Percentiles rank a stretch among this genome's conserved stretches.
Conservation (phyloP, 2,888 invertebrate genomes). For the Archips crataeganus region DNA sequence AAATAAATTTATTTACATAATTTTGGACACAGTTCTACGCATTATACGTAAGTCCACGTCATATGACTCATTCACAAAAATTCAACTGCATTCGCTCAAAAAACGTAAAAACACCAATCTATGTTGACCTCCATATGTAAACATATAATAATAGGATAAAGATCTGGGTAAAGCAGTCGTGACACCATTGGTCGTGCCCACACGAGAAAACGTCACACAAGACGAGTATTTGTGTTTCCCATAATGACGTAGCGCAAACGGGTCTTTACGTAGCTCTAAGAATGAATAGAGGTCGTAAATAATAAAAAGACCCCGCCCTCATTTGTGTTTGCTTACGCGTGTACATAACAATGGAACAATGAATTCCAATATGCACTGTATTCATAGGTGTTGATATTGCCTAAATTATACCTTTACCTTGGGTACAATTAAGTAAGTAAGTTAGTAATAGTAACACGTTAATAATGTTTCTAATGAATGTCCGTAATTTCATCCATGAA, state of each 20-base stretch:
- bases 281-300: slow-evolving; percentile 20
- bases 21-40: not conserved
- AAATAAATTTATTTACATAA: no score
- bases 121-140: not conserved
- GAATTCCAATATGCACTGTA: not conserved
- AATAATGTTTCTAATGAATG: no score
- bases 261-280: slow-evolving; percentile 23
- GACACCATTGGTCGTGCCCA: slow-evolving; percentile 34
- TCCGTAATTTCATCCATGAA: no score
- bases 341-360: not conserved
- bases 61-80: not conserved
- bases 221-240: slow-evolving; percentile 37
- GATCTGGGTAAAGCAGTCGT: slow-evolving; percentile 15
- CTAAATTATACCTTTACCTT: not conserved
- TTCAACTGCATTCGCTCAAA: not conserved
- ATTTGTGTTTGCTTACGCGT: not conserved
- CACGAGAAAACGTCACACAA: slow-evolving; percentile 25
- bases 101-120: slow-evolving; percentile 13
- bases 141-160: not conserved
- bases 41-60: not conserved
- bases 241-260: slow-evolving; percentile 34
- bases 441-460: no score
- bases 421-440: no score
- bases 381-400: not conserved
- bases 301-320: not conserved